Base-by-base conservation (phyloP, 2,113 vertebrate species). In the Sturnira hondurensis region DNA sequence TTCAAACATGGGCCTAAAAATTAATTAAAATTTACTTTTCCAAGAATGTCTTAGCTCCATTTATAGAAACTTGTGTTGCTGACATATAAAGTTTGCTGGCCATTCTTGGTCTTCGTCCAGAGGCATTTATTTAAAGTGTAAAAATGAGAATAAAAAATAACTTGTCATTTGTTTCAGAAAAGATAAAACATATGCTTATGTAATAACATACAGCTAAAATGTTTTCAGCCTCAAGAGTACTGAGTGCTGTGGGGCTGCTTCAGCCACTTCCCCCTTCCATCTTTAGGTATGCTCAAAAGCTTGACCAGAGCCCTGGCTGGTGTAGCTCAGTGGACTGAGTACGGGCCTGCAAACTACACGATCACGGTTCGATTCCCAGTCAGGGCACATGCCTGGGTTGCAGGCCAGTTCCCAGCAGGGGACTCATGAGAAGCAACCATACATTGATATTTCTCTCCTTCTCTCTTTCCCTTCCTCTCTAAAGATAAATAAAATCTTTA, bases 21-120 rank as follows among this genome's bases (percentile, higher is more conserved):
- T 88, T 33, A 96, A 92, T 85, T 77, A 73, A 92, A 89, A 95
- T 78, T 93, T 98, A 96, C 92, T 96, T 98, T 97, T 95, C 88
- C 95, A 93, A 86, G 50, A 95, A 45, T 50, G 76, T 73, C 84
- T 98, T 97, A 84, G 87, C 77, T 96, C 90, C 28, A 95, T 65
- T 96, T 61, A 95, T 71, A 70, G 97, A 97, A 58, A 91, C 92
- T 54, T 95, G 93, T 86, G 94, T 95, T 93, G 91, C 54, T 84
- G 83, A 89, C 15, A 71, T 92, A 63, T 86, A 93, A 97, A 41
- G 31, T 95, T 83, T 97, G 68, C 58, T 97, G 83, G 86, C 17
- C 47, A 95, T 50, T 95, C 86, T 87, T 95, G 73, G 73, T 96
- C 96, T 96, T 87, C 15, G 14, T 96, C 88, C 88, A 86, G 70